Conservation (phyloP, 2,888 invertebrate genomes). For the Sarcophaga subvicina region DNA sequence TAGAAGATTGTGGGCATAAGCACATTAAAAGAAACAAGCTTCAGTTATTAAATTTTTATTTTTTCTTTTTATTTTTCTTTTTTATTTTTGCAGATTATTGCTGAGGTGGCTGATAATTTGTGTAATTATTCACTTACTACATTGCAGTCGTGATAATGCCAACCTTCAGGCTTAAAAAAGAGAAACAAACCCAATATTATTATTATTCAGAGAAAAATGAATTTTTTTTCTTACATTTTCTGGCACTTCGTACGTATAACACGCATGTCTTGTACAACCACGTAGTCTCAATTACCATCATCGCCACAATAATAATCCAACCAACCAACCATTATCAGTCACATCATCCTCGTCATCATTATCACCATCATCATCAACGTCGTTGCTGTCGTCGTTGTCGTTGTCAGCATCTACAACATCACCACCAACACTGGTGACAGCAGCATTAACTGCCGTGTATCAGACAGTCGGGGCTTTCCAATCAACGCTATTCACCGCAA, state of each 20-base stretch:
- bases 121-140: conserved; percentile 70
- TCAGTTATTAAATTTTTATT: background rate
- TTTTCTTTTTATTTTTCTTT: too few species aligned
- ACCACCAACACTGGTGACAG: conserved; percentile 10
- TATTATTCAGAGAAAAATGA: background rate
- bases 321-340: conserved; percentile 24
- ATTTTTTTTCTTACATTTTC: background rate
- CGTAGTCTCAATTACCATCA: conserved; percentile 62
- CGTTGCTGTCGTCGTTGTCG: conserved; percentile 3
- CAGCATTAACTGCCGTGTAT: conserved; percentile 9
- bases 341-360: conserved; percentile 12
- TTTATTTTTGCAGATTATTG: conserved; percentile 65
- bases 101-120: conserved; percentile 65
- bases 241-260: conserved; percentile 30
- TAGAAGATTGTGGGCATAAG: too few species aligned
- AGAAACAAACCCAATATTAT: background rate
- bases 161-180: conserved; percentile 52
- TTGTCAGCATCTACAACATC: conserved; percentile 3
- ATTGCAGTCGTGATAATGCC: conserved; percentile 48
- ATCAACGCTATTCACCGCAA: conserved; percentile 34
- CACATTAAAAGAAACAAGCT: conserved; percentile 14
- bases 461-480: conserved; percentile 6
- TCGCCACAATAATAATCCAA: conserved; percentile 50
- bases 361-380: background rate
- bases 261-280: conserved; percentile 56